Evolutionary conservation across 2,113 vertebrate genomes (phyloP), one percentile per base, ranked within the genome.

Genomic region (Bubo scandiacus): DNA sequence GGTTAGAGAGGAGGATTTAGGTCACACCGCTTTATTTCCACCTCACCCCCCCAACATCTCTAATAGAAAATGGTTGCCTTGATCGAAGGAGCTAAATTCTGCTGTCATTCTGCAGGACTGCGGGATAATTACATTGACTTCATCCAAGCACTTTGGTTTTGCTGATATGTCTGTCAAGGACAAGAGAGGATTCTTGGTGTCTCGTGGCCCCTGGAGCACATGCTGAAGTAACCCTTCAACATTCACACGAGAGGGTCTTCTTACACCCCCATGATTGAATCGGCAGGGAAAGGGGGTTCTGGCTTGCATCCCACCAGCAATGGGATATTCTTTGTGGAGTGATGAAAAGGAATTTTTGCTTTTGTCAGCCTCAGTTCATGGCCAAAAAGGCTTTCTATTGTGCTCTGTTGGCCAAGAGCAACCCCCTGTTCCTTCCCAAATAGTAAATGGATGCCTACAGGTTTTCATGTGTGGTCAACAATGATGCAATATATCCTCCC

Each of bases 41-140:
- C 7, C 42, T 38, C 14, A 5, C 12, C 12, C 3, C 36, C 42
- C 23, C 42, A 72, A 61, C 21, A n/a, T 42, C 42, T 83, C 63
- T 92, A 55, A 86, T 54, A 77, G 75, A 86, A 95, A 91, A 83
- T 49, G 7, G 57, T 93, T 94, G 62, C 20, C 75, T 89, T 82
- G 86, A 94, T 85, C 0, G 42, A 94, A 94, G 71, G 58, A 91
- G 62, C 72, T 75, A 93, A 79, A 94, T 84, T 83, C 55, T 87
- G 72, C 58, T 90, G 58, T 86, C 86, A 95, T 86, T 80, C 95
- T 80, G 73, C 62, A 51, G 42, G 81, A 49, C 55, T 85, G 75
- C 49, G 29, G 45, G 73, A 71, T 92, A 67, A 97, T 96, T 96
- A 87, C 91, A 40, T 58, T 52, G 91, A 73, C 86, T 96, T 90